These are phyloP conservation scores for Seriola aureovittata DNA, from an alignment of 2,113 vertebrate genomes.

Conservation along the genomic window DNA sequence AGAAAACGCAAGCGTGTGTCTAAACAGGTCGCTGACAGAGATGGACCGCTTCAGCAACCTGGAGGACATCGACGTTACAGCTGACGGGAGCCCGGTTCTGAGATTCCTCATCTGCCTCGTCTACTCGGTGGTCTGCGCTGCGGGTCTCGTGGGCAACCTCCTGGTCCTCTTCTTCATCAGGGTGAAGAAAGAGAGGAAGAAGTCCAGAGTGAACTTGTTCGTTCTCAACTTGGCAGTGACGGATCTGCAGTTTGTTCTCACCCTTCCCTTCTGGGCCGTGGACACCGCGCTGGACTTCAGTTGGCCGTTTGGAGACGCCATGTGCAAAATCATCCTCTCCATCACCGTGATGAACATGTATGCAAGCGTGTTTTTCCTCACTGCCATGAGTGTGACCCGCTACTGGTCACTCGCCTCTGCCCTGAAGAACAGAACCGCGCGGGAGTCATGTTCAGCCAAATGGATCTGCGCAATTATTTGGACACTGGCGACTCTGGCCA, in stretches of 20 bases:
- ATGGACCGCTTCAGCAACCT: slow-evolving; percentile 66
- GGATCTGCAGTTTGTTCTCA: slow-evolving; percentile 84
- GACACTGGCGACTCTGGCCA: slow-evolving; percentile 79
- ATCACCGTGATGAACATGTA: slow-evolving; percentile 86
- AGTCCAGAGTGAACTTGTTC: slow-evolving; percentile 80
- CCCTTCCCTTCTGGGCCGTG: slow-evolving; percentile 85
- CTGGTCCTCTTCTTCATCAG: slow-evolving; percentile 82
- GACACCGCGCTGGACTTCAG: slow-evolving; percentile 85
- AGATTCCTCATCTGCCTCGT: slow-evolving; percentile 76
- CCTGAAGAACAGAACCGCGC: slow-evolving; percentile 64
- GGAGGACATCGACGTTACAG: slow-evolving; percentile 79
- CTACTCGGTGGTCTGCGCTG: slow-evolving; percentile 81
- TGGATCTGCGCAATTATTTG: slow-evolving; percentile 76
- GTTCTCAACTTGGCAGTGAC: slow-evolving; percentile 83
- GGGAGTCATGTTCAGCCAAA: slow-evolving; percentile 57
- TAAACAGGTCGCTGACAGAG: slow-evolving; percentile 67
- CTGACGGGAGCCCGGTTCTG: slow-evolving; percentile 74
- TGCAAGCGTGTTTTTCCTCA: slow-evolving; percentile 85
- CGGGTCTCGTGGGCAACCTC: slow-evolving; percentile 79
- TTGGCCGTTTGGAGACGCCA: slow-evolving; percentile 85
- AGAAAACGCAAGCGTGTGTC: slow-evolving; percentile 50
- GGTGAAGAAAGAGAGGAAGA: slow-evolving; percentile 67
- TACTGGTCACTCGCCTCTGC: slow-evolving; percentile 79
- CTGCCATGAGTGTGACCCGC: slow-evolving; percentile 83
- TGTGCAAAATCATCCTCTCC: slow-evolving; percentile 84